Evolutionary conservation across 2,113 vertebrate genomes (phyloP).

Genomic region (Rutilus rutilus): DNA sequence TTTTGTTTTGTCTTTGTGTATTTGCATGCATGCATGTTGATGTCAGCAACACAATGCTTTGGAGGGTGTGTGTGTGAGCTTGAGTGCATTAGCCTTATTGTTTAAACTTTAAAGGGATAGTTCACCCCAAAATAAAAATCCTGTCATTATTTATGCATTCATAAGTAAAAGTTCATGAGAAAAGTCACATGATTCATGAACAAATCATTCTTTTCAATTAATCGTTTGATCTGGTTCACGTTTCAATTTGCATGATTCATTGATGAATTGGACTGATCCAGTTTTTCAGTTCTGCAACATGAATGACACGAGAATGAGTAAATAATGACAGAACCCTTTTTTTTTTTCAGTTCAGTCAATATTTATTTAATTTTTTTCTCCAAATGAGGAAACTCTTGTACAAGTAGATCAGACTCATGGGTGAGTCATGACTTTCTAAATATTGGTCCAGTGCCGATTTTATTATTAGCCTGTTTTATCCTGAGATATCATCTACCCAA

Average conservation of each 20-base stretch:
- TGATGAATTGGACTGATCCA: not conserved
- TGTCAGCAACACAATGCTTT: not conserved
- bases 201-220: not conserved
- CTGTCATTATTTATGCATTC: not conserved
- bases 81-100: slow-evolving; percentile 4
- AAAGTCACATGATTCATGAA: not conserved
- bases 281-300: not conserved
- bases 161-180: not conserved
- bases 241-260: not conserved
- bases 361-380: not conserved
- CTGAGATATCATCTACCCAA: not conserved
- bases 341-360: not conserved
- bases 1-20: not conserved
- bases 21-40: not conserved
- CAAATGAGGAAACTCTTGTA: not conserved
- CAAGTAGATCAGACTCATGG: not conserved
- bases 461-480: not conserved
- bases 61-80: not conserved
- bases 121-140: not conserved
- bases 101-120: slow-evolving; percentile 11
- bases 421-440: not conserved
- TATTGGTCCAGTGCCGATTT: not conserved
- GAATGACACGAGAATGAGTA: not conserved
- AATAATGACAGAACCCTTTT: not conserved
- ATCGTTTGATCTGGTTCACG: not conserved